These are phyloP conservation scores for Anabas testudineus DNA, from an alignment of 2,797 vertebrate species.

Conservation along the genomic window DNA sequence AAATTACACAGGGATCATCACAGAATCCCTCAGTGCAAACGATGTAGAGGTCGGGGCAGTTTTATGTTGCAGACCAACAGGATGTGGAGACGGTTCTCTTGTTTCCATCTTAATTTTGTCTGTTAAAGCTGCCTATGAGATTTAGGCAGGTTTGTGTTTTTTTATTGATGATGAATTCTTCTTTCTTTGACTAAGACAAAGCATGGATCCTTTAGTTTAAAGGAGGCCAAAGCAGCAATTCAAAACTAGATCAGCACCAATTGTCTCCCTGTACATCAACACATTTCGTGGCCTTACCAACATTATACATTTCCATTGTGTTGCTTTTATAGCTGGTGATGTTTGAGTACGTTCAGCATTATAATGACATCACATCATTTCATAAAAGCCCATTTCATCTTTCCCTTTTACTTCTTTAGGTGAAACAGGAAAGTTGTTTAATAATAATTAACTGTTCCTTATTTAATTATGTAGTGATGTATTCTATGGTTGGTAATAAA, in stretches of 20 bases:
- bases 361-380: too few species aligned
- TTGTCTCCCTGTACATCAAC: constrained; percentile 67
- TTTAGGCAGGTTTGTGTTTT: constrained; percentile 74
- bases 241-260: constrained; percentile 76
- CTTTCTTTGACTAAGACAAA: constrained; percentile 64
- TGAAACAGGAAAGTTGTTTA: too few species aligned
- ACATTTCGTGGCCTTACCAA: constrained; percentile 45
- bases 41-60: constrained; percentile 32
- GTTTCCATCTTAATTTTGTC: constrained; percentile 26
- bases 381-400: too few species aligned
- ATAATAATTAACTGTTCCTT: too few species aligned
- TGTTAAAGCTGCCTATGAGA: constrained; percentile 45
- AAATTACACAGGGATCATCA: constrained; percentile 68
- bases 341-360: too few species aligned
- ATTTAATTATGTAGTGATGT: not conserved
- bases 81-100: constrained; percentile 17
- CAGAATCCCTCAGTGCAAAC: constrained; percentile 37
- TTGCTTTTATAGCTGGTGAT: constrained; percentile 5
- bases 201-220: constrained; percentile 72
- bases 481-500: not conserved
- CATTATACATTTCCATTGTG: constrained; percentile 1
- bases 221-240: constrained; percentile 77
- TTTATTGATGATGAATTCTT: constrained; percentile 75
- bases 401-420: too few species aligned
- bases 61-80: constrained; percentile 21